Percentiles rank a stretch among this genome's conserved stretches.
These are phyloP conservation scores for Ametastegia equiseti DNA, from an alignment of 2,888 invertebrate species.

Conservation along the genomic window DNA sequence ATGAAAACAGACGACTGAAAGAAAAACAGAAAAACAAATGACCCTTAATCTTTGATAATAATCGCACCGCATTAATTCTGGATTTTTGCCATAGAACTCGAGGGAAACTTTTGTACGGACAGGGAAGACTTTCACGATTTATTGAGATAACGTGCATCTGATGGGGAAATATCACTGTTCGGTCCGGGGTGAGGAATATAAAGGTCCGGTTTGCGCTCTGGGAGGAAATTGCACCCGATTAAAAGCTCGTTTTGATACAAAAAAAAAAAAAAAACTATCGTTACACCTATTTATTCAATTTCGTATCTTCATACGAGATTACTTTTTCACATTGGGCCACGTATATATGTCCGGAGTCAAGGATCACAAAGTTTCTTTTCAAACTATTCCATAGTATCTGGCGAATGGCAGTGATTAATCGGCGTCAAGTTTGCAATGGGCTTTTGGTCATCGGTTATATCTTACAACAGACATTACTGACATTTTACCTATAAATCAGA, in stretches of 20 bases:
- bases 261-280: background rate
- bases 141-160: slow-evolving; percentile 35
- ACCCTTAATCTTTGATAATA: slow-evolving; percentile 38
- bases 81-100: slow-evolving; percentile 17
- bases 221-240: background rate
- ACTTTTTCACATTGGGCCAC: too few species aligned
- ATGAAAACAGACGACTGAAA: background rate
- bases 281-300: background rate
- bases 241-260: background rate
- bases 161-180: slow-evolving; percentile 30
- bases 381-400: slow-evolving; percentile 8
- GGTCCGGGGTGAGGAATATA: background rate
- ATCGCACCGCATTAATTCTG: slow-evolving; percentile 32
- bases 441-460: slow-evolving; percentile 31
- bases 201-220: background rate
- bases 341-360: background rate
- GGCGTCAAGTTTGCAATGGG: background rate
- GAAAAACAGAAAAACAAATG: slow-evolving; percentile 27
- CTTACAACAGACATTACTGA: slow-evolving; percentile 28
- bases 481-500: slow-evolving; percentile 31
- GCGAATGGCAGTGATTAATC: slow-evolving; percentile 34
- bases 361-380: slow-evolving; percentile 24
- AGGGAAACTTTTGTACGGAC: slow-evolving; percentile 31
- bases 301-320: background rate
- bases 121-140: slow-evolving; percentile 29